Evolutionary conservation across 2,888 invertebrate genomes (phyloP).

Genomic region (Melangyna quadrimaculata): DNA sequence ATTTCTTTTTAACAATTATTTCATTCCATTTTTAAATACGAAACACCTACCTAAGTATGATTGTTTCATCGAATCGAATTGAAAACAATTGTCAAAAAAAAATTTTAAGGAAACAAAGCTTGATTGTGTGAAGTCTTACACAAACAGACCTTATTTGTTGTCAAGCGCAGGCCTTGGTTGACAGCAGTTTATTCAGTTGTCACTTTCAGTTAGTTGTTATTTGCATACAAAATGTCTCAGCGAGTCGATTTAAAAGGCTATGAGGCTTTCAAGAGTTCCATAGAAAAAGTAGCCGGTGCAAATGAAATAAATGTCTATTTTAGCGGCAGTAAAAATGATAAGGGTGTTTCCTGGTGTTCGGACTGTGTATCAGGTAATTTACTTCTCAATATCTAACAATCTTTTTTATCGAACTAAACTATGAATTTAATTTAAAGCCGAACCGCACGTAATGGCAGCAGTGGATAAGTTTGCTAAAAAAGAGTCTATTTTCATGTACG

Average conservation of each 20-base stretch:
- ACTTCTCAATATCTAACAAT: not conserved
- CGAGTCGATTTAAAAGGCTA: conserved; percentile 82
- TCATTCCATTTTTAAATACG: not conserved
- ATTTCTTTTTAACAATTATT: no score
- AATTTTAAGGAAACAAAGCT: not conserved
- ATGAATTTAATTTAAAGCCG: conserved; percentile 83
- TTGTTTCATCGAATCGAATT: not conserved
- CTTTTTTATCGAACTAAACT: not conserved
- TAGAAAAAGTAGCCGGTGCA: conserved; percentile 53
- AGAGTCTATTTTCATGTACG: conserved; percentile 85
- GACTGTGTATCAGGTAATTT: conserved; percentile 90
- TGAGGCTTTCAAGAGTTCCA: conserved; percentile 78
- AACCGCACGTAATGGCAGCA: conserved; percentile 86
- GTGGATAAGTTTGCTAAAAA: conserved; percentile 82
- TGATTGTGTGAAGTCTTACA: not conserved
- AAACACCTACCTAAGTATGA: not conserved
- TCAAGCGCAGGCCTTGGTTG: not conserved
- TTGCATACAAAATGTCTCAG: conserved; percentile 79
- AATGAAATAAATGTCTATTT: conserved; percentile 81
- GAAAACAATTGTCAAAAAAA: not conserved
- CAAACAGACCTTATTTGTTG: not conserved
- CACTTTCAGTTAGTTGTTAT: not conserved
- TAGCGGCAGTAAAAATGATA: conserved; percentile 82
- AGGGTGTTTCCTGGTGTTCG: conserved; percentile 91
- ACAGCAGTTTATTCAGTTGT: not conserved